Evolutionary conservation across 2,888 invertebrate species (phyloP).

Genomic region (Leucoma salicis): DNA sequence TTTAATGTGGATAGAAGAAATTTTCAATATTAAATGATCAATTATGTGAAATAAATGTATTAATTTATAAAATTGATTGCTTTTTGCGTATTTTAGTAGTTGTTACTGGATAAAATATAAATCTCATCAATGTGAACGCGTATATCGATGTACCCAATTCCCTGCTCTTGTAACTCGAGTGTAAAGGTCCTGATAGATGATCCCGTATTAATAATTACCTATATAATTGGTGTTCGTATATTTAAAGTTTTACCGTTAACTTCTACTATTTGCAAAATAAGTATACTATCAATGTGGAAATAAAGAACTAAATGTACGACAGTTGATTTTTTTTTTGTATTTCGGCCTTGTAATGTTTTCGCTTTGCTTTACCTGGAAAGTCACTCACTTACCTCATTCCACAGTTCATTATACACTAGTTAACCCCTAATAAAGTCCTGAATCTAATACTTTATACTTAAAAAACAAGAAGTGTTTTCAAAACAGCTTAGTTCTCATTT

Average conservation of each 20-base stretch:
- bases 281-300: conserved; percentile 34
- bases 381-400: no score
- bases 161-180: conserved; percentile 4
- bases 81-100: conserved; percentile 11
- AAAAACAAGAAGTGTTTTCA: no score
- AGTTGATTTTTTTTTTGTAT: background rate
- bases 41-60: conserved; percentile 21
- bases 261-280: conserved; percentile 24
- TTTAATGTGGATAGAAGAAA: no score
- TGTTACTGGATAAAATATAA: conserved; percentile 16
- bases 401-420: no score
- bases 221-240: conserved; percentile 26
- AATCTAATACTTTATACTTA: no score
- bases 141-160: conserved; percentile 16
- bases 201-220: conserved; percentile 8
- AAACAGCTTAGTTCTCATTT: no score
- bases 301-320: conserved; percentile 19
- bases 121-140: conserved; percentile 16
- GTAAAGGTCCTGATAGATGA: conserved; percentile 9
- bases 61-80: conserved; percentile 13
- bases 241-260: conserved; percentile 22
- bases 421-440: no score
- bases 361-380: no score
- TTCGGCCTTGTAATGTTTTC: no score
- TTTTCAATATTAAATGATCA: conserved; percentile 9